Percentiles rank a stretch among this genome's conserved stretches.
Conservation (phyloP, 2,797 vertebrate species). For the Fistularia tabacaria region DNA sequence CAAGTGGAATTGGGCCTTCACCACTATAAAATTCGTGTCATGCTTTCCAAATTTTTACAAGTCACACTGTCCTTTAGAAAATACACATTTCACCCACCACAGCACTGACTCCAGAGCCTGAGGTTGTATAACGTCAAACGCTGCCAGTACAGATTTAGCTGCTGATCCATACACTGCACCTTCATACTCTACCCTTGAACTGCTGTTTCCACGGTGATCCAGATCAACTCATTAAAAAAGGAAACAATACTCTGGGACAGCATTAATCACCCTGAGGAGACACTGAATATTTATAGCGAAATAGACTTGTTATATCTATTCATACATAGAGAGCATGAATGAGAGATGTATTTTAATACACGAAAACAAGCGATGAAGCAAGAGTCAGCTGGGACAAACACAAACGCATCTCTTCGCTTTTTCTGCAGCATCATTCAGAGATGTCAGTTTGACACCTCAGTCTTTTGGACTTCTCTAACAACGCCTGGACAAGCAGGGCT, state of each 20-base stretch:
- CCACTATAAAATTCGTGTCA: no score
- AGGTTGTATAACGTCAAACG: no score
- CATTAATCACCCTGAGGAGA: not conserved
- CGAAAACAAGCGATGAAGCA: no score
- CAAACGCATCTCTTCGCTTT: constrained; percentile 21
- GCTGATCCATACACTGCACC: no score
- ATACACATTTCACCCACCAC: no score
- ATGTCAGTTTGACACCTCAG: constrained; percentile 22
- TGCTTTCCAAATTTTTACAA: no score
- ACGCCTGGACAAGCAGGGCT: not conserved
- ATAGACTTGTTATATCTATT: no score
- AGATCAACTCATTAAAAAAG: constrained; percentile 6
- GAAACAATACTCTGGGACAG: not conserved
- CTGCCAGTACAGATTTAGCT: no score
- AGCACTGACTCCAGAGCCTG: no score
- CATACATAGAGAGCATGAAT: not conserved
- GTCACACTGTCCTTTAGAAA: no score
- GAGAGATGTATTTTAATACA: not conserved
- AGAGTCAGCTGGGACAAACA: not conserved
- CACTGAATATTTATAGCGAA: not conserved
- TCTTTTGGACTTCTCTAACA: constrained; percentile 7
- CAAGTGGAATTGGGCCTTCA: no score
- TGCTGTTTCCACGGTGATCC: constrained; percentile 32
- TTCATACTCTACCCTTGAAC: not conserved
- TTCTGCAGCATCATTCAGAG: constrained; percentile 22